Conservation (phyloP, 2,888 invertebrate species). For the Drosophila diplacantha region DNA sequence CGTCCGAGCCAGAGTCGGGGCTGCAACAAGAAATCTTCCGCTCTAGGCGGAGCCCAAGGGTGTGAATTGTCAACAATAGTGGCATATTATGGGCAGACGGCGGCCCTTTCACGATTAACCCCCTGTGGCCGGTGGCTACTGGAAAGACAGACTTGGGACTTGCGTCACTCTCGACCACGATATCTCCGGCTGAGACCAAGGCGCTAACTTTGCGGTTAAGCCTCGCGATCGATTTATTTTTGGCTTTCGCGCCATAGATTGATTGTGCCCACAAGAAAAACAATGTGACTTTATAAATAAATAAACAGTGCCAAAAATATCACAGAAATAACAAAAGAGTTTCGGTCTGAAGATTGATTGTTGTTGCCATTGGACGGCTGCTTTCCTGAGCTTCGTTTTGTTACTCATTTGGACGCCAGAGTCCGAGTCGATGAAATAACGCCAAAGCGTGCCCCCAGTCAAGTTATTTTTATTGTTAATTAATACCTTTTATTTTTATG, state of each 20-base stretch:
- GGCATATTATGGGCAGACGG: conserved; percentile 5
- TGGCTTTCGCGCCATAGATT: conserved; percentile 58
- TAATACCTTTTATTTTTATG: conserved; percentile 66
- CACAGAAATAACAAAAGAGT: conserved; percentile 56
- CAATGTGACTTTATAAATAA: conserved; percentile 59
- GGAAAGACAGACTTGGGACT: conserved; percentile 38
- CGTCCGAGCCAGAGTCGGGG: neutral
- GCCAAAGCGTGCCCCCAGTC: conserved; percentile 70
- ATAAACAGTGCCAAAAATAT: conserved; percentile 67
- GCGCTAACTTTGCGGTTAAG: conserved; percentile 45
- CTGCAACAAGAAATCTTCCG: conserved; percentile 46
- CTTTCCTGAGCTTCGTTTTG: conserved; percentile 31
- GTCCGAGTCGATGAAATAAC: conserved; percentile 56
- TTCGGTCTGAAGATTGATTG: conserved; percentile 54
- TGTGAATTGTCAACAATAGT: conserved; percentile 42
- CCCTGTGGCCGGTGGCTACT: conserved; percentile 25
- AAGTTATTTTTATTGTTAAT: conserved; percentile 69
- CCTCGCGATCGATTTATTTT: conserved; percentile 51
- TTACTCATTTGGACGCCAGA: conserved; percentile 18
- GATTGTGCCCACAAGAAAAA: conserved; percentile 34
- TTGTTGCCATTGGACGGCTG: conserved; percentile 29
- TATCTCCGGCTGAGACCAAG: conserved; percentile 38
- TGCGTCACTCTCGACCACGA: conserved; percentile 51
- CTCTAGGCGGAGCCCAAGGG: conserved; percentile 20
- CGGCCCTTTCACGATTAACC: conserved; percentile 32